Evolutionary conservation across 2,113 vertebrate species (phyloP).

Genomic region (Pelecanoides urinatrix): DNA sequence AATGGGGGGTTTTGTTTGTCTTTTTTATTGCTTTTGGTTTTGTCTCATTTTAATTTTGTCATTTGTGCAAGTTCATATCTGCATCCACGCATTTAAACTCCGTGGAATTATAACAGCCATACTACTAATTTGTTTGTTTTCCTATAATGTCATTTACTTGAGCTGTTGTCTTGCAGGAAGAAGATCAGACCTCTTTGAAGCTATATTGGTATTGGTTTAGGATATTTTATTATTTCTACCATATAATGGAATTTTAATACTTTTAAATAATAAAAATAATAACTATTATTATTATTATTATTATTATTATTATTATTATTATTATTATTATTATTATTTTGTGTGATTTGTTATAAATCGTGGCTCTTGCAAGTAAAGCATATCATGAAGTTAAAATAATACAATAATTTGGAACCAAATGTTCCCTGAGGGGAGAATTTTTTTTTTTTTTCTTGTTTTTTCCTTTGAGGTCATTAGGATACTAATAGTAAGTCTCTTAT

Average conservation of each 20-base stretch:
- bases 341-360: not conserved
- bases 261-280: too few species aligned
- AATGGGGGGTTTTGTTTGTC: accelerated
- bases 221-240: not conserved
- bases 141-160: not conserved
- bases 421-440: not conserved
- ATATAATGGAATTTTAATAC: not conserved
- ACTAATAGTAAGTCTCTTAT: not conserved
- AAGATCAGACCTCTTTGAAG: not conserved
- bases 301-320: too few species aligned
- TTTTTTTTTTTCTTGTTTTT: too few species aligned
- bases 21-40: not conserved
- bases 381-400: not conserved
- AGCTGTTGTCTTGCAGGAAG: not conserved
- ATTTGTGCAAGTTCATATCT: not conserved
- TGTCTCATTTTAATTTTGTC: not conserved
- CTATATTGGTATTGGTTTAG: not conserved
- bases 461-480: not conserved
- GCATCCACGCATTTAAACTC: not conserved
- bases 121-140: not conserved
- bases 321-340: too few species aligned
- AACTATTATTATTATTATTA: not conserved
- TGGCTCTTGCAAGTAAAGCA: not conserved
- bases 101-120: not conserved
- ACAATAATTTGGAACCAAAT: not conserved